Conservation (phyloP, 2,113 vertebrate genomes). For the Chaetura pelagica region DNA sequence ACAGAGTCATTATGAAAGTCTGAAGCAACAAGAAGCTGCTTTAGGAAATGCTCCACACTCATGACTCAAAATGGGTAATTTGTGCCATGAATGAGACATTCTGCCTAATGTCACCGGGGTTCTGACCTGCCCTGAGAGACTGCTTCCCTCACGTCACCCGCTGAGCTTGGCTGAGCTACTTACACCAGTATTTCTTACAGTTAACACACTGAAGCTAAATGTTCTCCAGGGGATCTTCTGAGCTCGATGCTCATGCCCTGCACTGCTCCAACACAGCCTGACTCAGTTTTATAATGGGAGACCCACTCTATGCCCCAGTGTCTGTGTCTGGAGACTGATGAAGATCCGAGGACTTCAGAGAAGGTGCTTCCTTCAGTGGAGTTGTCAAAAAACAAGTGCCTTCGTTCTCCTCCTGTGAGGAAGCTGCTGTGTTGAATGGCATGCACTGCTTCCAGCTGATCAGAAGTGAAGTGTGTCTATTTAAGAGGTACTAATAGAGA, state of each 20-base stretch:
- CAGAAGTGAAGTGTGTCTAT: not conserved
- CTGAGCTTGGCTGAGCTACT: not conserved
- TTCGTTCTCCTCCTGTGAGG: not conserved
- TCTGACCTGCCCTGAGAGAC: not conserved
- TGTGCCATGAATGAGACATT: not conserved
- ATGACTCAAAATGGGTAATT: not conserved
- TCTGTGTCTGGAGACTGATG: rapidly evolving
- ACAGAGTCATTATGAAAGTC: not conserved
- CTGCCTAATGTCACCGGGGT: not conserved
- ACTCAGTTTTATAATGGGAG: not conserved
- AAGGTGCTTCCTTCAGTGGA: rapidly evolving
- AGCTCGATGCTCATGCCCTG: not conserved
- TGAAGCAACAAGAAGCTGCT: not conserved
- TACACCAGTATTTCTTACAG: rapidly evolving
- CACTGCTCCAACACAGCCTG: not conserved
- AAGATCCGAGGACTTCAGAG: not conserved
- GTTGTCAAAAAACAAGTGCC: not conserved
- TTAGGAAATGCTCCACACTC: not conserved
- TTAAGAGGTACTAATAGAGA: not conserved
- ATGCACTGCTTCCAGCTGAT: not conserved
- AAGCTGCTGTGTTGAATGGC: not conserved
- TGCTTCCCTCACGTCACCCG: not conserved
- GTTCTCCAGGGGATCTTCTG: not conserved
- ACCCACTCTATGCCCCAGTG: not conserved
- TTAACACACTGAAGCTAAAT: rapidly evolving